Percentiles rank a stretch among this genome's conserved stretches.
These are phyloP conservation scores for Agrochola litura DNA, from an alignment of 2,888 invertebrate genomes.

Conservation along the genomic window DNA sequence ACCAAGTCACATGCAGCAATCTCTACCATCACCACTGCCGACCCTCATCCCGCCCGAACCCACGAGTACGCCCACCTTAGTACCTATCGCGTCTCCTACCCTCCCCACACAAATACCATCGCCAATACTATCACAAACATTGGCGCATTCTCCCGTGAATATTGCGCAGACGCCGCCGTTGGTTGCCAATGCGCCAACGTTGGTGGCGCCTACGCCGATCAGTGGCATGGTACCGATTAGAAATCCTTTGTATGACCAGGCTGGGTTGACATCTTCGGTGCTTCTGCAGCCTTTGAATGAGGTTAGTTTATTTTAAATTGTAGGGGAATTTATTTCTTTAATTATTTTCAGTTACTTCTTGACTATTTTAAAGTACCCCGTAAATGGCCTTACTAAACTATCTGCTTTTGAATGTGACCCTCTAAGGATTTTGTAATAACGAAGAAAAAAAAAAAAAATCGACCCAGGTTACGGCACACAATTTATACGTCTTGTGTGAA, in stretches of 20 bases:
- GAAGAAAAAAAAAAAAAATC: too few species aligned
- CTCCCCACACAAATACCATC: slow-evolving; percentile 64
- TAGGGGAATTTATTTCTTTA: background rate
- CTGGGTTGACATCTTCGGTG: slow-evolving; percentile 84
- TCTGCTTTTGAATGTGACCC: too few species aligned
- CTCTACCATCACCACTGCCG: slow-evolving; percentile 77
- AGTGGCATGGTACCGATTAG: slow-evolving; percentile 87
- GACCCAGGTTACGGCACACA: too few species aligned
- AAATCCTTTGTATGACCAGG: slow-evolving; percentile 84
- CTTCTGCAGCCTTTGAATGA: slow-evolving; percentile 86
- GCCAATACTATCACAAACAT: slow-evolving; percentile 46
- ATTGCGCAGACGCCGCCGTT: slow-evolving; percentile 74
- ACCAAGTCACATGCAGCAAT: slow-evolving; percentile 78
- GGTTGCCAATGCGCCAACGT: slow-evolving; percentile 69
- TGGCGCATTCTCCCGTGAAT: slow-evolving; percentile 75
- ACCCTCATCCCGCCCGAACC: slow-evolving; percentile 78
- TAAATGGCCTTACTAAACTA: background rate
- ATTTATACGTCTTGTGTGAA: too few species aligned
- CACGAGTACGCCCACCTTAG: slow-evolving; percentile 73
- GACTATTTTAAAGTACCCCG: background rate
- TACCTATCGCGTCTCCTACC: slow-evolving; percentile 62
- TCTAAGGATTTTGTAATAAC: too few species aligned
- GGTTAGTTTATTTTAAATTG: slow-evolving; percentile 70
- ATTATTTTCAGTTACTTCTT: background rate
- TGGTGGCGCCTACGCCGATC: slow-evolving; percentile 78